phyloP scores from a whole-genome alignment of 2,113 vertebrate species.

The Pycnonotus jocosus region DNA sequence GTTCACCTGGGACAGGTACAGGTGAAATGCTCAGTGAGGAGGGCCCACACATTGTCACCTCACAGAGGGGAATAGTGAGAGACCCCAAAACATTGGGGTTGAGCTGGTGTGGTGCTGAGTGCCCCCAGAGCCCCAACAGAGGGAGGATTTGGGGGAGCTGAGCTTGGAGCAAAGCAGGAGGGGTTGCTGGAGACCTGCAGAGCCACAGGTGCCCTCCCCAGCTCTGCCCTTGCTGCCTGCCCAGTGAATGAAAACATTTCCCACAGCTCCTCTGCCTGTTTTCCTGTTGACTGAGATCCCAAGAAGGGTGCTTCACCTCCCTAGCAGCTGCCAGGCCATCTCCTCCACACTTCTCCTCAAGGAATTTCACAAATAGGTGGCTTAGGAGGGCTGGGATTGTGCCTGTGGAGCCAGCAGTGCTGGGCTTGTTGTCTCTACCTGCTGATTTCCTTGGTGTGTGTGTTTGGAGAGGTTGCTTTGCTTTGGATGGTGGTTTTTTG shows the following conservation, averaged over 20 bases:
- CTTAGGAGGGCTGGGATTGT: background rate
- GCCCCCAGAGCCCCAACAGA: accelerated
- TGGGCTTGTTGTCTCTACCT: background rate
- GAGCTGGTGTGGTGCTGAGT: background rate
- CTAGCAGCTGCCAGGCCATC: accelerated
- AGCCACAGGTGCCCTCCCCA: accelerated
- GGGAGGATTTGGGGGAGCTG: background rate
- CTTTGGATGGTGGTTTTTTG: background rate
- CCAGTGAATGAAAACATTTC: background rate
- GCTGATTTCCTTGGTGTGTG: background rate
- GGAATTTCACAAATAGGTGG: background rate
- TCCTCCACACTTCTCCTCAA: accelerated
- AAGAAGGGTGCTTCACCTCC: background rate
- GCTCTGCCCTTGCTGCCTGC: background rate
- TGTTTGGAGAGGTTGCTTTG: background rate
- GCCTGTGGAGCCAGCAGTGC: background rate
- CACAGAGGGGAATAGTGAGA: background rate
- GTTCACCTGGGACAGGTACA: background rate
- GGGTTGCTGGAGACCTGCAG: accelerated
- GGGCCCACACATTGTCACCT: background rate
- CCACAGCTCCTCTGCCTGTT: background rate
- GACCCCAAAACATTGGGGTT: background rate
- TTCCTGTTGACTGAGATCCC: background rate
- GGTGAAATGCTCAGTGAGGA: background rate
- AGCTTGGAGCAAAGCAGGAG: background rate